Conservation (phyloP, 1,140 invertebrate genomes). For the Colletes gigas region DNA sequence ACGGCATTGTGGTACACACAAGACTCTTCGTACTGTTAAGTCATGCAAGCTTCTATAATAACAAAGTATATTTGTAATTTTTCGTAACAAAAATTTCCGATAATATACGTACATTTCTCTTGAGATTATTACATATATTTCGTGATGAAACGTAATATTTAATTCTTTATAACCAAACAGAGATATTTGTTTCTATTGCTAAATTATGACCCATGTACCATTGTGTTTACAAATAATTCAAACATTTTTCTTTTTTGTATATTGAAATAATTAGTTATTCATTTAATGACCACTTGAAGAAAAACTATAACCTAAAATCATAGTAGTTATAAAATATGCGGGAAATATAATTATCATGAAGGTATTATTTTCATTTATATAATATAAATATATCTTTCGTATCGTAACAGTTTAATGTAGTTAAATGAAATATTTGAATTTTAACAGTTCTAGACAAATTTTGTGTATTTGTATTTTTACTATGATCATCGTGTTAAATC, state of each 20-base stretch:
- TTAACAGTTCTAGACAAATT: not conserved
- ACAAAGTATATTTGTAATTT: not conserved
- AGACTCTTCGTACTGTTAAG: not conserved
- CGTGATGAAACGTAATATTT: not conserved
- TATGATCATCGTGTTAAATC: not conserved
- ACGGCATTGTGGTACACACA: not conserved
- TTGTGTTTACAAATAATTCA: not conserved
- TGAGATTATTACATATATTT: not conserved
- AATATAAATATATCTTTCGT: not conserved
- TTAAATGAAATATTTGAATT: not conserved
- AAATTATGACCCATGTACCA: not conserved
- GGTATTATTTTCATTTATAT: constrained; percentile 18
- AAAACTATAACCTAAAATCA: constrained; percentile 9
- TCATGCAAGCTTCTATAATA: constrained; percentile 4
- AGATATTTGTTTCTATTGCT: not conserved
- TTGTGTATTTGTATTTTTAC: not conserved
- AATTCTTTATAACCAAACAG: not conserved
- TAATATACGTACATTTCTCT: not conserved
- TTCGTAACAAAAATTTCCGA: not conserved
- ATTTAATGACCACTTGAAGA: not conserved
- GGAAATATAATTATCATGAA: constrained; percentile 45
- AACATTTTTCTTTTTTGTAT: not conserved
- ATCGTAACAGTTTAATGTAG: not conserved
- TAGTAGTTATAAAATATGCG: constrained; percentile 4
- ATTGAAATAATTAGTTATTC: not conserved